Conservation (phyloP, 2,113 vertebrate genomes). For the Scomber japonicus region DNA sequence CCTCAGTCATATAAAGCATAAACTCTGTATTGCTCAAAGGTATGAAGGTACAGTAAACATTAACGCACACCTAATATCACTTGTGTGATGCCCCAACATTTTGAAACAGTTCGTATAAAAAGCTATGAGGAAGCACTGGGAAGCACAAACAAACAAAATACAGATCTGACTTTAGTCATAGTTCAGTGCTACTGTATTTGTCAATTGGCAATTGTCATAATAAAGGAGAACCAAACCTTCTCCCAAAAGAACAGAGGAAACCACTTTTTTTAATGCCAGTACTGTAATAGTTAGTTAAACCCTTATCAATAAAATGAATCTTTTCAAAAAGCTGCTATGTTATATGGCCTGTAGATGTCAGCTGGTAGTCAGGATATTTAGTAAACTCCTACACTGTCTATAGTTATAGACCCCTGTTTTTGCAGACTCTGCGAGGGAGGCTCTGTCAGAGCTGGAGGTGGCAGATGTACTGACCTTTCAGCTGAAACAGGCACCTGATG, state of each 20-base stretch:
- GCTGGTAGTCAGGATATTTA: neutral
- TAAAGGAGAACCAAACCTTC: neutral
- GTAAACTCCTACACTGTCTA: neutral
- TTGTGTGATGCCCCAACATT: no score
- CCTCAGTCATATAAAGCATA: neutral
- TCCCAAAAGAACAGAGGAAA: neutral
- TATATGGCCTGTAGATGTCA: neutral
- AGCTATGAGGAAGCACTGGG: neutral
- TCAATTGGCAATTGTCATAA: no score
- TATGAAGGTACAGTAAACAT: no score
- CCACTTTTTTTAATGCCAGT: no score
- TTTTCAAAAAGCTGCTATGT: neutral
- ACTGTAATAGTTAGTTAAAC: neutral
- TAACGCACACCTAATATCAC: no score
- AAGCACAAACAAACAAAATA: neutral
- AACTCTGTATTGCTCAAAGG: no score
- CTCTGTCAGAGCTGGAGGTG: slow-evolving; percentile 84
- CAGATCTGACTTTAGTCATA: neutral
- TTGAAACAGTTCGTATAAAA: neutral
- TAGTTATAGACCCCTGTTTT: slow-evolving; percentile 8
- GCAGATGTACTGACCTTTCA: slow-evolving; percentile 87
- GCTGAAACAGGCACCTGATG: slow-evolving; percentile 86
- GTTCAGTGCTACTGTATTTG: neutral
- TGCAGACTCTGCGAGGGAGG: slow-evolving; percentile 88
- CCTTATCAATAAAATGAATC: neutral